These are phyloP conservation scores for Paradisaea rubra DNA, from an alignment of 2,113 vertebrate genomes.

Conservation along the genomic window DNA sequence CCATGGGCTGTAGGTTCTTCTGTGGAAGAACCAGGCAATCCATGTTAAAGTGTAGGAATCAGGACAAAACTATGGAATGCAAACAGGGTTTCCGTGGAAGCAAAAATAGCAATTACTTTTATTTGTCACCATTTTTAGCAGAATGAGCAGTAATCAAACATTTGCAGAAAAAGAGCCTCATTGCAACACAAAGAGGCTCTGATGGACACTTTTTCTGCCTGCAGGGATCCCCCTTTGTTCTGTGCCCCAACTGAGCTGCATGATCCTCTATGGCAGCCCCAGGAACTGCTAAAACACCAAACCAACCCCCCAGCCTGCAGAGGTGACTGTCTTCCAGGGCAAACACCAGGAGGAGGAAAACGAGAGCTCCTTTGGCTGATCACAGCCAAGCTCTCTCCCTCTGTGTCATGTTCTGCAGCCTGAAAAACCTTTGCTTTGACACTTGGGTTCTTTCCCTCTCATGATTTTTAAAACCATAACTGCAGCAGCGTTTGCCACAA, in stretches of 20 bases:
- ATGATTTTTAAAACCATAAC: background rate
- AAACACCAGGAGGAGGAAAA: background rate
- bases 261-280: background rate
- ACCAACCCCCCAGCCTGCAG: background rate
- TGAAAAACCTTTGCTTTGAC: background rate
- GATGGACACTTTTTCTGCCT: background rate
- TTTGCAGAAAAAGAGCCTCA: background rate
- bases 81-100: background rate
- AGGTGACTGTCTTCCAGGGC: background rate
- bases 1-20: background rate
- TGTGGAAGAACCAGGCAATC: background rate
- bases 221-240: background rate
- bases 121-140: background rate
- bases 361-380: background rate
- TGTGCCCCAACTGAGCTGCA: background rate
- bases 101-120: background rate
- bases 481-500: background rate
- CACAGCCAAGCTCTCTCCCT: background rate
- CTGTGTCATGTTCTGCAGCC: rapidly evolving
- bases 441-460: background rate
- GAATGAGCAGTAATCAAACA: background rate
- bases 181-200: background rate
- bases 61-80: background rate
- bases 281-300: background rate
- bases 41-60: background rate